phyloP scores from a whole-genome alignment of 2,113 vertebrate genomes.

The Scartelaos histophorus region DNA sequence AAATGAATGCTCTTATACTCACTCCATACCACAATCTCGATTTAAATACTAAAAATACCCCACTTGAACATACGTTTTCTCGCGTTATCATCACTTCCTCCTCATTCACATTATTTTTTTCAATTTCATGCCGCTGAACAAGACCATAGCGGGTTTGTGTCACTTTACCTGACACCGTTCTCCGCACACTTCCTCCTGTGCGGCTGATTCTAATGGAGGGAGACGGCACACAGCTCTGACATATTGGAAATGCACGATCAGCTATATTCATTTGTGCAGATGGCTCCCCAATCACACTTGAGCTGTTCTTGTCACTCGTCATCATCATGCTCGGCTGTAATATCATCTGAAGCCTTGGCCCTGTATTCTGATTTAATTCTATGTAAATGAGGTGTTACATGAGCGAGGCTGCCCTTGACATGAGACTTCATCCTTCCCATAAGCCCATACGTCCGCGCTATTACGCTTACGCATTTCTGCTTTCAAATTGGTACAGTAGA shows the following conservation, averaged over 20 bases:
- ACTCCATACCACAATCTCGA: not conserved
- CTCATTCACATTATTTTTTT: constrained; percentile 36
- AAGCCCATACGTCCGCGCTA: not conserved
- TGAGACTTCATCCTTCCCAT: constrained; percentile 1
- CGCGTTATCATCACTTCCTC: constrained; percentile 21
- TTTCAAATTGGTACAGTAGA: too few species aligned
- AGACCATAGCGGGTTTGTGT: constrained; percentile 42
- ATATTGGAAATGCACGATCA: constrained; percentile 59
- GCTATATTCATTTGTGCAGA: constrained; percentile 53
- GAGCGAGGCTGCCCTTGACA: not conserved
- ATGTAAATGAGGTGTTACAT: constrained; percentile 37
- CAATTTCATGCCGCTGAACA: constrained; percentile 46
- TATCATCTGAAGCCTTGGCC: constrained; percentile 28
- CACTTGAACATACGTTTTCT: constrained; percentile 32
- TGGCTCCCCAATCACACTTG: constrained; percentile 53
- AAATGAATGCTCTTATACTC: constrained; percentile 13
- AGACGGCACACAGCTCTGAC: constrained; percentile 37
- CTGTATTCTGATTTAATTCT: constrained; percentile 31
- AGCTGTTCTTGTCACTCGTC: constrained; percentile 43
- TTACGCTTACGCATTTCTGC: not conserved
- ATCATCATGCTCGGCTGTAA: constrained; percentile 42
- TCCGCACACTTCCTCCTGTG: constrained; percentile 2
- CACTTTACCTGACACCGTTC: not conserved
- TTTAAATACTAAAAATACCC: constrained; percentile 34
- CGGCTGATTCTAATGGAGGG: constrained; percentile 40